These are phyloP conservation scores for Drosophila varians DNA, from an alignment of 1,140 invertebrate genomes.

Conservation along the genomic window DNA sequence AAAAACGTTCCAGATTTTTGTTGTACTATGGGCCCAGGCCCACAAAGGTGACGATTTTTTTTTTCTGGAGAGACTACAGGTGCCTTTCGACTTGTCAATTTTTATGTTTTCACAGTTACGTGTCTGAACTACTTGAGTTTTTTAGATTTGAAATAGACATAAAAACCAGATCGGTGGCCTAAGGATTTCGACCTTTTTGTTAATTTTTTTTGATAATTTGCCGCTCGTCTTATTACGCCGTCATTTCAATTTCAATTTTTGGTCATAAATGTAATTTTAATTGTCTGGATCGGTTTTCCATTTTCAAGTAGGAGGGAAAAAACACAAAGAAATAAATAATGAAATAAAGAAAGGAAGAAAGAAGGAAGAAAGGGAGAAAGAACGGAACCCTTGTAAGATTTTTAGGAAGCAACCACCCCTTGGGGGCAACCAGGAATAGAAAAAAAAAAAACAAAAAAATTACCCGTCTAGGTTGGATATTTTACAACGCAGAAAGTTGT, in stretches of 20 bases:
- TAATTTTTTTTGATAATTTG: constrained; percentile 19
- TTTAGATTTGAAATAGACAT: not conserved
- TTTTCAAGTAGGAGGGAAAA: not conserved
- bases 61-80: constrained; percentile 7
- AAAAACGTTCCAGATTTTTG: constrained; percentile 11
- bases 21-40: no score
- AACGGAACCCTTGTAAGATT: constrained; percentile 14
- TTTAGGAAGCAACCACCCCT: not conserved
- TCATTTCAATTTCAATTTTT: constrained; percentile 17
- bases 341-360: no score
- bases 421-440: not conserved
- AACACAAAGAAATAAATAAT: not conserved
- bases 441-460: not conserved
- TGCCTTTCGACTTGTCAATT: constrained; percentile 46
- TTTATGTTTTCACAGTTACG: constrained; percentile 56
- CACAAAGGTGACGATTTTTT: constrained; percentile 16
- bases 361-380: no score
- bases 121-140: constrained; percentile 28
- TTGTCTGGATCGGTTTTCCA: constrained; percentile 32
- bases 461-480: not conserved
- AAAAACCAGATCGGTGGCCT: constrained; percentile 26
- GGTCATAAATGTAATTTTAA: constrained; percentile 43
- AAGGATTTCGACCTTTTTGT: constrained; percentile 18
- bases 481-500: constrained; percentile 32
- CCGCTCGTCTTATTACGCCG: constrained; percentile 22